These are phyloP conservation scores for Pemphigus obesinymphae DNA, from an alignment of 1,140 invertebrate species.

Conservation along the genomic window DNA sequence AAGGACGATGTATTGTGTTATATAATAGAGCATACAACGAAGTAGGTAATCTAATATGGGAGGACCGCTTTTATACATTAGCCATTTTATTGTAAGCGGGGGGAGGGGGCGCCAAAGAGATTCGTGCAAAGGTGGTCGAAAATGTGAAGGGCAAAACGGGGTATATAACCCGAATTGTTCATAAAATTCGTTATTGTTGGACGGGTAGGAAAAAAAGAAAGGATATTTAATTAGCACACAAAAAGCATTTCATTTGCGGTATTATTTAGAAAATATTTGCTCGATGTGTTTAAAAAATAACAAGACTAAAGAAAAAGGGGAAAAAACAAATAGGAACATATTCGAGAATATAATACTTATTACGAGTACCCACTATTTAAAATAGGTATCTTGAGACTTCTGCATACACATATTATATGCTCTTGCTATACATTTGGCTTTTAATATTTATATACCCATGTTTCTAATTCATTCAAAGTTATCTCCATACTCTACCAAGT, in stretches of 20 bases:
- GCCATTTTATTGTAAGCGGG: constrained; percentile 1
- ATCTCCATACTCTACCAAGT: too few relatives aligned
- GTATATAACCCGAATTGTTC: neutral
- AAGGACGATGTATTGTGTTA: neutral
- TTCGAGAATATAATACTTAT: neutral
- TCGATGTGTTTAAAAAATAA: constrained; percentile 2
- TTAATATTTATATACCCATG: neutral
- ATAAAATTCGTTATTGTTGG: neutral
- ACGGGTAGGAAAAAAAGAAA: neutral
- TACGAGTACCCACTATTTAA: neutral
- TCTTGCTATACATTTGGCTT: neutral
- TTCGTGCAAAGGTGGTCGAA: neutral
- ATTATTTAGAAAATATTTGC: neutral
- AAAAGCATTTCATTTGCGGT: neutral
- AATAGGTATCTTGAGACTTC: neutral
- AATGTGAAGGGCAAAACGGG: neutral
- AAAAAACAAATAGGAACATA: neutral
- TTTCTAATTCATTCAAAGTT: neutral
- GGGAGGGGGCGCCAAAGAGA: neutral
- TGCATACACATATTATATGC: too few relatives aligned
- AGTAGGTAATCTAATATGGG: neutral
- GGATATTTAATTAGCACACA: constrained; percentile 17
- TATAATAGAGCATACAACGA: neutral
- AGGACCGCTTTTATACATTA: neutral
- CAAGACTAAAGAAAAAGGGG: neutral